These are phyloP conservation scores for Ispidina picta DNA, from an alignment of 2,797 vertebrate genomes.

Conservation along the genomic window DNA sequence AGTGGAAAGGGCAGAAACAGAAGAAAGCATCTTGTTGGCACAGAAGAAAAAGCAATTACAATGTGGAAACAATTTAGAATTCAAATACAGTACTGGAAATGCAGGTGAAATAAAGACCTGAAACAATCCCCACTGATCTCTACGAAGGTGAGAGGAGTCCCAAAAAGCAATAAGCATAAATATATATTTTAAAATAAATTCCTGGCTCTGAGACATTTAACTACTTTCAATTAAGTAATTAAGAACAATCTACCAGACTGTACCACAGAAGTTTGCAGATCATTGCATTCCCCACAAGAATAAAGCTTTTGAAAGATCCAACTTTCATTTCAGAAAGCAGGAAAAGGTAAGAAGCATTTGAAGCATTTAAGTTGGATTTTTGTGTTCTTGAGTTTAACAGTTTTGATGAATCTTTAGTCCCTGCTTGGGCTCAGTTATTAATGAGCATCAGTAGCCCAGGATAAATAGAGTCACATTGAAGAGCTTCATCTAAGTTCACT, in stretches of 20 bases:
- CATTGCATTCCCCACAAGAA: not conserved
- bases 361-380: not conserved
- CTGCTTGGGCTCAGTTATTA: not conserved
- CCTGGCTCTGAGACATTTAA: not conserved
- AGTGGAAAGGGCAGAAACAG: not conserved
- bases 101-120: not conserved
- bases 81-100: not conserved
- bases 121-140: accelerated
- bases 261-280: not conserved
- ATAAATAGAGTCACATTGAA: not conserved
- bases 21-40: not conserved
- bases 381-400: not conserved
- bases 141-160: not conserved
- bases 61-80: not conserved
- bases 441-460: not conserved
- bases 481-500: not conserved
- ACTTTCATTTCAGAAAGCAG: not conserved
- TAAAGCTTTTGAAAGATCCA: not conserved
- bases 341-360: not conserved
- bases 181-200: not conserved
- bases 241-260: not conserved
- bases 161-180: not conserved
- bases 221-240: not conserved
- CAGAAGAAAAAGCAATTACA: not conserved
- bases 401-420: not conserved